Evolutionary conservation across 2,888 invertebrate species (phyloP), one percentile per base, ranked within the genome.

Genomic region (Stenodema calcarata): DNA sequence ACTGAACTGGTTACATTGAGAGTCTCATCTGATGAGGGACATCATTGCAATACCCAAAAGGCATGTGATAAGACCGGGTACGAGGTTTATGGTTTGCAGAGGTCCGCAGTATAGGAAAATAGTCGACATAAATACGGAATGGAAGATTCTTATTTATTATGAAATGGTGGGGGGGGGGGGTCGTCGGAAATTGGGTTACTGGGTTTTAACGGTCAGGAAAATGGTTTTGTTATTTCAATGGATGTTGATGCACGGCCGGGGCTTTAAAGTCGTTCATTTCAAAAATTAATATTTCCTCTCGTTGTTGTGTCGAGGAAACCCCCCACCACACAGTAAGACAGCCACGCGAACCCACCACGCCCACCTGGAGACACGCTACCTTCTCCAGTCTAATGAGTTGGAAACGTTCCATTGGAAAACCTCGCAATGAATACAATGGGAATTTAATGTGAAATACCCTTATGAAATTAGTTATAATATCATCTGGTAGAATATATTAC

Each of bases 231-330:
- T 70, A 70, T 70, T 70, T 70, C 70, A 70, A 70, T 70, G 28
- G 70, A 70, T 70, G 35, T 35, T 70, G 70, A 70, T 70, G 28
- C 14, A 28, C 35, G 70, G 70, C 12, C 35, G 28, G 54, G 16
- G 28, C 28, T 70, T 70, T 70, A 28, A 70, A 70, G 70, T 70
- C 70, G 70, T 70, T 70, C 70, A 70, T 70, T 70, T 70, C 70
- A 35, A 70, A 70, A 70, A 70, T 70, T 70, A 70, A 70, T 70
- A 70, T 70, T 70, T 70, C 70, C 70, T 70, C 70, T 70, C 70
- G 35, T 70, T 70, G 70, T 35, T 70, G 70, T 12, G 70, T 28
- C 18, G 70, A n/a, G 35, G 35, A 28, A 70, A 35, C 30, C 70
- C 70, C 70, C 9, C 35, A 28, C 70, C 70, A 30, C 35, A 35